Evolutionary conservation across 92 coral and sea anemone genomes (phyloP), one percentile per base, ranked within the genome.

Genomic region (Parazoanthus darwini): DNA sequence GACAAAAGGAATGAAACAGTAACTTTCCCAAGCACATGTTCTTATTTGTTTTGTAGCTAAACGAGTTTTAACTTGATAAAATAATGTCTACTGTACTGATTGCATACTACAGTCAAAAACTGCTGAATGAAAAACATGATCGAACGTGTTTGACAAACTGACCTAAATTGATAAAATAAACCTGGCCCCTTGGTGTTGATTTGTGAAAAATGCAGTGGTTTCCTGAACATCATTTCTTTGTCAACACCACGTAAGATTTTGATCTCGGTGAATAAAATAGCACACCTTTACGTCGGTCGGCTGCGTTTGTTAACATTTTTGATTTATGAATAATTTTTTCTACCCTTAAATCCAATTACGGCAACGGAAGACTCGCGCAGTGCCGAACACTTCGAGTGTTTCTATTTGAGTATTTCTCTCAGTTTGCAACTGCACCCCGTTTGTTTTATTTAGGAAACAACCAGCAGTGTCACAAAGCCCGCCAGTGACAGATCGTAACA

Each of bases 281-380:
- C 78, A 71, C 58, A 14, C 66, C 75, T 71, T 50, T 11, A 43
- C 43, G 75, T 74, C 67, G 87, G 79, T 73, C 66, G 79, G 63
- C 65, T 11, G 67, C 67, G n/a, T 84, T 63, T 38, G 85, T 58
- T 81, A 33, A 10, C 33, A 20, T 36, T 8, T 59, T 63, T 38
- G 67, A 44, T 70, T 74, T 82, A 82, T 82, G 23, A 39, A 39
- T 4, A 33, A 29, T 1, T 26, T 58, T 51, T 56, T 18, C 11
- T 23, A 29, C 67, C 43, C 85, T 54, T 38, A 63, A 63, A 38
- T 81, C 22, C 42, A 39, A 23, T 67, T 82, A 23, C 33, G 42
- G 63, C 77, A 65, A 33, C 74, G 33, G 63, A 82, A 82, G 63
- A 43, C 76, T 66, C 86, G 16, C 65, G 86, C 77, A 82, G 77